Evolutionary conservation across 2,113 vertebrate genomes (phyloP).

Genomic region (Genyomyrus donnyi): DNA sequence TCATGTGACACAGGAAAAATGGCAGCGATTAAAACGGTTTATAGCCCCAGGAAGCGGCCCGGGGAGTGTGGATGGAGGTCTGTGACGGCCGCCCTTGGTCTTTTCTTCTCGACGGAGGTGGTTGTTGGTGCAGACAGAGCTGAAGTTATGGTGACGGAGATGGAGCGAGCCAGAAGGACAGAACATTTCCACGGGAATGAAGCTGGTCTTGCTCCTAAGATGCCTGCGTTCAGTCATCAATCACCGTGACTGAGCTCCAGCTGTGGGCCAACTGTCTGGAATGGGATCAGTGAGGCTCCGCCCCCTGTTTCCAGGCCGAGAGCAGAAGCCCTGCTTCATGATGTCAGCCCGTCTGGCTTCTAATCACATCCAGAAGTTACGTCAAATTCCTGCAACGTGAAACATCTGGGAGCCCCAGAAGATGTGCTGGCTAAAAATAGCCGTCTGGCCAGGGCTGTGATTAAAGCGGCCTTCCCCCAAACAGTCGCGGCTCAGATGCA

Average conservation of each 20-base stretch:
- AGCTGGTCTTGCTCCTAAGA: not conserved
- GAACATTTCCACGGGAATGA: not conserved
- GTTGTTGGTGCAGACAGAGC: not conserved
- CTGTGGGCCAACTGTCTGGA: not conserved
- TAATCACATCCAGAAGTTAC: conserved; percentile 50
- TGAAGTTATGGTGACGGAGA: not conserved
- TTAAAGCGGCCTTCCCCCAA: conserved; percentile 49
- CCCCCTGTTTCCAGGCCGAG: not conserved
- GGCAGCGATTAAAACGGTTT: not conserved
- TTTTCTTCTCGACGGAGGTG: not conserved
- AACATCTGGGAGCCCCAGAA: conserved; percentile 58
- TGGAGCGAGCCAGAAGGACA: not conserved
- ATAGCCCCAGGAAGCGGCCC: not conserved
- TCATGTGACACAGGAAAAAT: not conserved
- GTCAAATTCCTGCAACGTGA: conserved; percentile 42
- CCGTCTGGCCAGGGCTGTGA: conserved; percentile 42
- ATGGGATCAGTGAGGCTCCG: not conserved
- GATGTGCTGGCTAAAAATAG: conserved; percentile 56
- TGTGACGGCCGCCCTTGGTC: not conserved
- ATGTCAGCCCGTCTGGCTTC: conserved; percentile 48
- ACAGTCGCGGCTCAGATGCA: not conserved
- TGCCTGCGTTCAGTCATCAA: not conserved
- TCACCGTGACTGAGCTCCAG: not conserved
- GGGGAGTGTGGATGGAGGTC: not conserved
- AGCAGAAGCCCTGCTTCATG: conserved; percentile 29